Conservation (phyloP, 2,888 invertebrate genomes). For the Synanthedon myopaeformis region DNA sequence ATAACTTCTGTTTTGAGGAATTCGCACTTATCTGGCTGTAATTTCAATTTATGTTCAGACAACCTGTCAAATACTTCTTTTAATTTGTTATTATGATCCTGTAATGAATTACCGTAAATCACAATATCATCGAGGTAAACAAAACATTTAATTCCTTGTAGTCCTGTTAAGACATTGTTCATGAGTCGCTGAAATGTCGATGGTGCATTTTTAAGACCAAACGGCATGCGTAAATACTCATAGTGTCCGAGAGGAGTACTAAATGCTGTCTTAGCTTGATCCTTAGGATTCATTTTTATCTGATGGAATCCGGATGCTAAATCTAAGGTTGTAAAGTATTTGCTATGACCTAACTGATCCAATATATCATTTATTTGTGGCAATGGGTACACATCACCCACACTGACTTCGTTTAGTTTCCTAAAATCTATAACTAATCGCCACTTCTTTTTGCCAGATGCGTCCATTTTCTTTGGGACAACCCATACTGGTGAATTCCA, state of each 20-base stretch:
- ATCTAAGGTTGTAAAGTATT: no score
- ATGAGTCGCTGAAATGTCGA: constrained; percentile 7
- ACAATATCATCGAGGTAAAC: constrained; percentile 7
- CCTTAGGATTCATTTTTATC: constrained; percentile 5
- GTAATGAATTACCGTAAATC: constrained; percentile 5
- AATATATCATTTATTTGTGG: no score
- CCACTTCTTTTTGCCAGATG: no score
- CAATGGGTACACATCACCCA: no score
- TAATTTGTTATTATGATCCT: constrained; percentile 6
- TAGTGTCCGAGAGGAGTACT: constrained; percentile 7
- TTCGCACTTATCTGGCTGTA: constrained; percentile 8
- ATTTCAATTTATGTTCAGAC: constrained; percentile 4
- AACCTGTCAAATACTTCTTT: constrained; percentile 6
- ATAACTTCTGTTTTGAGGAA: no score
- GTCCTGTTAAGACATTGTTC: constrained; percentile 4
- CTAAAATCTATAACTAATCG: no score
- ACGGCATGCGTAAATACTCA: constrained; percentile 5
- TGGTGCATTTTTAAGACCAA: constrained; percentile 6
- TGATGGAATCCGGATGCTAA: constrained; percentile 7
- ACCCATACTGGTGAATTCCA: no score
- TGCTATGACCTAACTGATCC: no score
- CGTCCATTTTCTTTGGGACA: no score
- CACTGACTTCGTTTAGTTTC: no score
- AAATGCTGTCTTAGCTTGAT: constrained; percentile 7
- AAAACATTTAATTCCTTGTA: constrained; percentile 6